These are phyloP conservation scores for Hypotaenidia okinawae DNA, from an alignment of 2,797 vertebrate species.

Conservation along the genomic window DNA sequence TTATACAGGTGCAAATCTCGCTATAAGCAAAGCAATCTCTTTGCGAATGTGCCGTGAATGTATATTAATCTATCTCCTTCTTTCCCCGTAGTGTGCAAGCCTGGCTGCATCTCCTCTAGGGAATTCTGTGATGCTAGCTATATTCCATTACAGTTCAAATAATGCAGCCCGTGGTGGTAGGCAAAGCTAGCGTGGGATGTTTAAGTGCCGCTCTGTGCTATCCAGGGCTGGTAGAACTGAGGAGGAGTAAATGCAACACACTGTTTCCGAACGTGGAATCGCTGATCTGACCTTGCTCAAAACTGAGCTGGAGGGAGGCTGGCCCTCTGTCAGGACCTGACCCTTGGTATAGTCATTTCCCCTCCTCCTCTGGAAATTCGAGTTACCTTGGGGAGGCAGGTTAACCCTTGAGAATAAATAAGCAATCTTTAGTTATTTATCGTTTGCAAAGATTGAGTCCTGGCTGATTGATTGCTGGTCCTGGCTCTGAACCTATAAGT, in stretches of 20 bases:
- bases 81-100: background rate
- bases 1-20: conserved; percentile 53
- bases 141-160: conserved; percentile 34
- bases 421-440: background rate
- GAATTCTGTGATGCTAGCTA: background rate
- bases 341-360: background rate
- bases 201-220: background rate
- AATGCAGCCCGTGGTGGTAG: background rate
- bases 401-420: background rate
- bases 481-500: background rate
- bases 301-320: background rate
- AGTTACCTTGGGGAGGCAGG: background rate
- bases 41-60: conserved; percentile 44
- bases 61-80: conserved; percentile 35
- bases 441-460: background rate
- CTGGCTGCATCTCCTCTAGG: background rate
- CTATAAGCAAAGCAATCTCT: conserved; percentile 40
- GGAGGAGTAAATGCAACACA: background rate
- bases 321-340: background rate
- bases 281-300: background rate
- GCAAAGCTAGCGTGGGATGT: background rate
- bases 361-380: background rate
- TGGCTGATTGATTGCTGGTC: background rate
- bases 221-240: background rate
- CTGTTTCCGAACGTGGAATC: background rate